Percentiles rank a stretch among this genome's conserved stretches.
phyloP scores from a whole-genome alignment of 2,113 vertebrate species.

The human (Homo sapiens) region GRCh38 chr2:207775001-207775500 shows the following conservation, averaged over 20 bases:
- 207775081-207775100: not conserved
- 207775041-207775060: not conserved
- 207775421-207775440: not conserved
- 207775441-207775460: not conserved
- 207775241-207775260: not conserved
- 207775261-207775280: not conserved
- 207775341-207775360: not conserved
- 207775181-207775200: not conserved
- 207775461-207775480: not conserved
- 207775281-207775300: not conserved
- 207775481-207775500: slow-evolving; percentile 6
- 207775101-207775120: not conserved
- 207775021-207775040: not conserved
- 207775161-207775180: not conserved
- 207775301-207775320: not conserved
- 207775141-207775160: not conserved
- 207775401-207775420: not conserved
- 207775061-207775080: not conserved
- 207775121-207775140: not conserved
- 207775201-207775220: not conserved
- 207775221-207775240: not conserved
- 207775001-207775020: not conserved
- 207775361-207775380: not conserved
- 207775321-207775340: not conserved
- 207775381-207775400: not conserved